Evolutionary conservation across 1,140 invertebrate genomes (phyloP).

Genomic region (Diuraphis noxia): DNA sequence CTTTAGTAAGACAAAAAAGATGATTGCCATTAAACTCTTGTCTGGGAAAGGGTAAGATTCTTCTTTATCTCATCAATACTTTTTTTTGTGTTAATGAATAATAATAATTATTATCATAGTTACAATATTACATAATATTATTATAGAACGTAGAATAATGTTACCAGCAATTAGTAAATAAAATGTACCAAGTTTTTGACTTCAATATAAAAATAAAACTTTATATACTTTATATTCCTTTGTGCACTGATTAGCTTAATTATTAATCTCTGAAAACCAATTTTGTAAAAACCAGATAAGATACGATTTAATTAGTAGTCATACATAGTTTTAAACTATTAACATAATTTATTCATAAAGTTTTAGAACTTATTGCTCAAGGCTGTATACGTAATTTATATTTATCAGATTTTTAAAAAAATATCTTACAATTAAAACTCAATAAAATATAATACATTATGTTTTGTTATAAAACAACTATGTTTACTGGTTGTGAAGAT

Average conservation of each 20-base stretch:
- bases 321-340: not conserved
- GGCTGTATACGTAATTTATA: not conserved
- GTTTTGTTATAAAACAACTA: not conserved
- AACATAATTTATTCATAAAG: not conserved
- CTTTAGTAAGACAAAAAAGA: not conserved
- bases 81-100: not conserved
- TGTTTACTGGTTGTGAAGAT: not conserved
- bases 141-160: not conserved
- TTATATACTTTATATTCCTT: not conserved
- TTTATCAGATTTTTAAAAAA: not conserved
- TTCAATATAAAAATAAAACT: not conserved
- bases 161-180: not conserved
- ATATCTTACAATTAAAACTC: not conserved
- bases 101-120: not conserved
- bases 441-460: not conserved
- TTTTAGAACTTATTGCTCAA: not conserved
- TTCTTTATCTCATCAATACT: not conserved
- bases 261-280: not conserved
- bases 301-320: not conserved
- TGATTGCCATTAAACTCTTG: not conserved
- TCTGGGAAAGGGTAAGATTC: not conserved
- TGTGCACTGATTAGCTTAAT: not conserved
- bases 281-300: not conserved
- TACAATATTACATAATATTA: not conserved
- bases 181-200: not conserved